Base-by-base conservation (phyloP, 1,140 invertebrate genomes). In the Hermetia illucens region DNA sequence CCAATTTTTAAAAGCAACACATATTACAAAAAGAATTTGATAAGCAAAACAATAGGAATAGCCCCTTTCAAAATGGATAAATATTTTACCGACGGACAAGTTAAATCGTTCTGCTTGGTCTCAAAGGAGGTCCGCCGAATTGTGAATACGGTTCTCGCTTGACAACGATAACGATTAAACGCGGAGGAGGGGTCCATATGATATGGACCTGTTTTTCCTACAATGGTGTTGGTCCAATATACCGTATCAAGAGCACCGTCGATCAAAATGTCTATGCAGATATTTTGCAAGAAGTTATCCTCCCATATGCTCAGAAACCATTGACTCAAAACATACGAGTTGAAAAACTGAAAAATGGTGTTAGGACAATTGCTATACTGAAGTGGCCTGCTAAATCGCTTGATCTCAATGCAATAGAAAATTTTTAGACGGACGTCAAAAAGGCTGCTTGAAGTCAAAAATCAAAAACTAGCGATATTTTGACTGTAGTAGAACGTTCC, bases 361-460 rank as follows among this genome's bases (percentile, higher is more conserved):
- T 36, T 5, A 13, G 16, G 12, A 41, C 9, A 45, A 48, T 52
- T 34, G n/a, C 42, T 9, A 40, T 55, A 20, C 24, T 58, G 38
- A 15, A 40, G 8, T 57, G 49, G 56, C 45, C 53, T 15, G 40
- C 48, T 12, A 50, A 55, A 32, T 49, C 45, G 8, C 51, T 53
- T 2, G 54, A 59, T 38, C 34, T 56, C n/a, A 58, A 58, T 44
- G 49, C 50, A 8, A 50, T 58, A 18, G 53, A 60, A 40, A 50
- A 53, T 39, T 35, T 58, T 5, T 56, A 50, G 50, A 33, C 25
- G 27, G 40, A 47, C 27, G 20, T 47, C 8, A 30, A 47, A 13
- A 39, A 31, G 27, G 21, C n/a, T n/a, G n/a, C n/a, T n/a, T n/a
- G n/a, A n/a, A n/a, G n/a, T n/a, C n/a, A n/a, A n/a, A n/a, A n/a